phyloP scores from a whole-genome alignment of 2,888 invertebrate genomes.

The Eledone cirrhosa region DNA sequence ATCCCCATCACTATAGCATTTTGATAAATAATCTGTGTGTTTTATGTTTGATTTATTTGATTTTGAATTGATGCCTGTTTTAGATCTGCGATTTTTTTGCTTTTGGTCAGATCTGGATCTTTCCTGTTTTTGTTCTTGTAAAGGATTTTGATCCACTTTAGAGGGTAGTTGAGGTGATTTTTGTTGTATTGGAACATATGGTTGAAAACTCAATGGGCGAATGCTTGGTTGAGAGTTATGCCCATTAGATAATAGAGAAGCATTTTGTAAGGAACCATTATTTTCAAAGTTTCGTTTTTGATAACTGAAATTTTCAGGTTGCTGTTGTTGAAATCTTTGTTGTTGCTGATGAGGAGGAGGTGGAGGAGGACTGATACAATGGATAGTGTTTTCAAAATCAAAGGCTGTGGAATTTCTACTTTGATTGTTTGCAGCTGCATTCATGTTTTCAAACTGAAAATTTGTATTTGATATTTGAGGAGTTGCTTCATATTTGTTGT shows the following conservation, averaged over 20 bases:
- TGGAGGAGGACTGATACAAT: neutral
- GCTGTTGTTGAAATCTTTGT: neutral
- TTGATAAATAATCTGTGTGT: neutral
- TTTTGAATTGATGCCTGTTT: neutral
- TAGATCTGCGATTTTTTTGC: conserved; percentile 8
- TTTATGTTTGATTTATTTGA: neutral
- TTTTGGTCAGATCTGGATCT: neutral
- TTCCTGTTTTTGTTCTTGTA: neutral
- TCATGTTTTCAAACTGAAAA: neutral
- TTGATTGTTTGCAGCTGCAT: neutral
- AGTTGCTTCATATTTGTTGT: neutral
- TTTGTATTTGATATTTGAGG: neutral
- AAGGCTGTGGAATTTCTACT: conserved; percentile 10
- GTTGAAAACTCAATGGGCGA: neutral
- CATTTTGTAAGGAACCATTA: neutral
- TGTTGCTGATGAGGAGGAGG: neutral
- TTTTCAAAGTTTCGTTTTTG: neutral
- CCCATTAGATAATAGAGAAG: neutral
- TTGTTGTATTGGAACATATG: neutral
- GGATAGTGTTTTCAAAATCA: conserved; percentile 18
- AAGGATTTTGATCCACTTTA: no score
- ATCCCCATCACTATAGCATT: conserved; percentile 47
- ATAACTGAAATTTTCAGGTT: neutral
- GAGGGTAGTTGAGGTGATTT: neutral
- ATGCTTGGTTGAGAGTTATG: neutral